Evolutionary conservation across 2,797 vertebrate species (phyloP).

Genomic region (Characodon lateralis): DNA sequence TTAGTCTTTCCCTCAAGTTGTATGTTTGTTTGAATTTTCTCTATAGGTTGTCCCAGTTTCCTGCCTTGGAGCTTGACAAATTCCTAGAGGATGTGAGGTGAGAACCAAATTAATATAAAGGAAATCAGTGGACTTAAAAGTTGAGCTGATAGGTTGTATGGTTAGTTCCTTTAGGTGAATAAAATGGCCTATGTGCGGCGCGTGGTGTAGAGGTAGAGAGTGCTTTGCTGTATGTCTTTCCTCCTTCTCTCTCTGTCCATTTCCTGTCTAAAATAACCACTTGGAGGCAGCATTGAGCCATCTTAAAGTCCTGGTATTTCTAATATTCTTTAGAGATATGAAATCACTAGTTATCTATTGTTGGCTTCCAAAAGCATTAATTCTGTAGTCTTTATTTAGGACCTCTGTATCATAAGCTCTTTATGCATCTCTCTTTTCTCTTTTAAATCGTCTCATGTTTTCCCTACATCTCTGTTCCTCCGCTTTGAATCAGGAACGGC

Average conservation of each 20-base stretch:
- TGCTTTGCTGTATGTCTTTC: no score
- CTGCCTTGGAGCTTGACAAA: slow-evolving; percentile 94
- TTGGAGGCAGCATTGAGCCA: slow-evolving; percentile 48
- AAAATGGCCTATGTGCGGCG: neutral
- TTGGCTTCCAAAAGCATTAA: neutral
- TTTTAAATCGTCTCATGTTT: slow-evolving; percentile 5
- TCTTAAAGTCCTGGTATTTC: neutral
- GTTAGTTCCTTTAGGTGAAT: neutral
- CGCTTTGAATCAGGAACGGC: slow-evolving; percentile 78
- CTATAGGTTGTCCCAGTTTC: slow-evolving; percentile 92
- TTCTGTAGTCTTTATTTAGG: neutral
- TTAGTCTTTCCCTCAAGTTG: neutral
- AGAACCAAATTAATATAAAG: slow-evolving; percentile 32
- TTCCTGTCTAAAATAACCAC: slow-evolving; percentile 34
- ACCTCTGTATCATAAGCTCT: neutral
- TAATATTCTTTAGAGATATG: neutral
- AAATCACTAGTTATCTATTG: neutral
- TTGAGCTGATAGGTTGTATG: neutral
- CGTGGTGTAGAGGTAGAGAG: no score
- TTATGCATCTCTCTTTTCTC: neutral
- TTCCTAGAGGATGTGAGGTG: slow-evolving; percentile 97
- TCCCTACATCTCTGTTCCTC: neutral
- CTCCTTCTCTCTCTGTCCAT: no score
- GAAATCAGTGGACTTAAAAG: neutral
- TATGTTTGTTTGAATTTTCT: neutral